Conservation (phyloP, 23 tunicate species). For the Botrylloides violaceus region DNA sequence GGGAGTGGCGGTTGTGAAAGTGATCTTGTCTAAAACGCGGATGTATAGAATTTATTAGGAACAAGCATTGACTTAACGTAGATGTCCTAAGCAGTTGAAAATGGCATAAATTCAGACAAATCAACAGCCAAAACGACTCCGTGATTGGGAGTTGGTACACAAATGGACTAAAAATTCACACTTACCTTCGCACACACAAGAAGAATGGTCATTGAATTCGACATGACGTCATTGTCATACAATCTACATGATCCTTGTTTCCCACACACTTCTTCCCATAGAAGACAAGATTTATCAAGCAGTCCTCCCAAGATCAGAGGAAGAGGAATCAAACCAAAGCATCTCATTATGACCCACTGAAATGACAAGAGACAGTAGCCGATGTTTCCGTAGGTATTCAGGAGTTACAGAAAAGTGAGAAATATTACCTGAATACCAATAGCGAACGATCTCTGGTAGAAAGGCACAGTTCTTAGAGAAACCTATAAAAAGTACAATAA, state of each 20-base stretch:
- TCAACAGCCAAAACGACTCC: too few species aligned
- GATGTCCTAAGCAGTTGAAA: too few species aligned
- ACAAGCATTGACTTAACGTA: too few species aligned
- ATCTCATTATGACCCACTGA: constrained; percentile 49
- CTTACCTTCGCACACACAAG: constrained; percentile 1
- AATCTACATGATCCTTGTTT: constrained; percentile 47
- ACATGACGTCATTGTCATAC: constrained; percentile 27
- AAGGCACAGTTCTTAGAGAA: constrained; percentile 48
- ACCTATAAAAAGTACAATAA: background rate
- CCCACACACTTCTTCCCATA: constrained; percentile 60
- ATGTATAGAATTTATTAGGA: too few species aligned
- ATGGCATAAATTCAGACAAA: too few species aligned
- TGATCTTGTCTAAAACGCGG: too few species aligned
- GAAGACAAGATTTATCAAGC: constrained; percentile 44
- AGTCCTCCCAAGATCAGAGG: constrained; percentile 65
- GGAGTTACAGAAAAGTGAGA: too few species aligned
- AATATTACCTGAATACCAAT: constrained; percentile 84
- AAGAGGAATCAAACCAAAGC: constrained; percentile 67
- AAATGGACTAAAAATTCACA: too few species aligned
- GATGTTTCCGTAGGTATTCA: too few species aligned
- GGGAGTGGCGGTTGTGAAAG: too few species aligned
- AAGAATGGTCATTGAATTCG: constrained; percentile 6
- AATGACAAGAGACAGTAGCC: too few species aligned
- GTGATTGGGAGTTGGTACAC: too few species aligned
- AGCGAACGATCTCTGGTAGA: constrained; percentile 69